Percentiles rank a stretch among this genome's conserved stretches.
phyloP scores from a whole-genome alignment of 2,113 vertebrate genomes.

The Pygoscelis adeliae region DNA sequence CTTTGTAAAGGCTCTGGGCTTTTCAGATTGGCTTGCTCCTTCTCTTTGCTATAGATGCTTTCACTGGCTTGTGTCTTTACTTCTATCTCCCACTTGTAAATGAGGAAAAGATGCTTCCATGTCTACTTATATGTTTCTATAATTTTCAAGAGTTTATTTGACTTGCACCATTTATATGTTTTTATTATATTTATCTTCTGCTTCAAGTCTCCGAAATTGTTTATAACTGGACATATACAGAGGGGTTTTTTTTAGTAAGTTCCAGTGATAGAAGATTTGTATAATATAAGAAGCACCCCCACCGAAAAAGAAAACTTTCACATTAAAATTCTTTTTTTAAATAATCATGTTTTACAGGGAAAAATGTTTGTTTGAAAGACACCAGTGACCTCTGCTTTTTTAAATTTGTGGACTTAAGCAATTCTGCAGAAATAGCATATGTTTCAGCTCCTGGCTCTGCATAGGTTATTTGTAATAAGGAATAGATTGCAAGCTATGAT shows the following conservation, averaged over 20 bases:
- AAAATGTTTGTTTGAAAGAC: neutral
- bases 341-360: neutral
- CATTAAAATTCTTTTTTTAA: neutral
- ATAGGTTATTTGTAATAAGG: neutral
- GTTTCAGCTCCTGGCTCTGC: neutral
- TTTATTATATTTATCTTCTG: neutral
- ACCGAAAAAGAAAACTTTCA: neutral
- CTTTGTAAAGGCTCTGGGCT: neutral
- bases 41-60: neutral
- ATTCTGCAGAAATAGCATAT: neutral
- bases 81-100: neutral
- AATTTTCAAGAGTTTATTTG: neutral
- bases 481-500: neutral
- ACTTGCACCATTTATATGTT: neutral
- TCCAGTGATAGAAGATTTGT: neutral
- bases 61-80: neutral
- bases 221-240: neutral
- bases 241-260: neutral
- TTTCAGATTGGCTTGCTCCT: neutral
- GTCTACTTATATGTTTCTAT: neutral
- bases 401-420: neutral
- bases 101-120: neutral
- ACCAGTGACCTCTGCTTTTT: neutral
- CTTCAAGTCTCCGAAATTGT: neutral
- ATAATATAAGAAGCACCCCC: neutral